Evolutionary conservation across 2,888 invertebrate species (phyloP), one percentile per base, ranked within the genome.

Genomic region (Oscheius myriophilus): DNA sequence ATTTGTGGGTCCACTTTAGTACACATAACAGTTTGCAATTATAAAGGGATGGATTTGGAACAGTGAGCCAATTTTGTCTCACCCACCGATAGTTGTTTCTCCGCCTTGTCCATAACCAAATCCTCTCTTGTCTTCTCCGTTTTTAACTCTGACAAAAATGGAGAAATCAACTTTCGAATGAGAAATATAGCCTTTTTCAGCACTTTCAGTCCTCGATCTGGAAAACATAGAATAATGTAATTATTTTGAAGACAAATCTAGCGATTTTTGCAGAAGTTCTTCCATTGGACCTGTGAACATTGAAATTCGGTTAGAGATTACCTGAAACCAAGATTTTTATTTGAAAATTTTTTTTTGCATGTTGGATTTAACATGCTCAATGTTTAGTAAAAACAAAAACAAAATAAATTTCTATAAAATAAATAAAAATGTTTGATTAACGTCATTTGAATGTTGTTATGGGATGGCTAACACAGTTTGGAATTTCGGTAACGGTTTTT

Each of bases 241-340:
- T n/a, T n/a, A n/a, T 45, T 45, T 45, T 59, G 43, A 55, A 55
- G 7, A 57, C 53, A 61, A 51, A 83, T 84, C 71, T 54, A 83
- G 73, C 52, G 79, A 62, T 49, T 76, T 74, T 62, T 84, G 80
- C 11, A 84, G 65, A 9, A 82, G 23, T 16, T 75, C 73, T 51
- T 85, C 81, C 42, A 83, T 51, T 1, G 84, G 83, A 2, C 84
- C 84, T 0, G 81, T 74, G 14, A 82, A 59, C 41, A 84, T 62
- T 18, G 76, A 69, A 7, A 84, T 74, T 49, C 83, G 59, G 58
- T 81, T 78, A 1, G 78, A 72, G 21, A 79, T 76, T 21, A 84
- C 71, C 23, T 75, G 51, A 52, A 64, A 53, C 11, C 16, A 41
- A 51, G 25, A n/a, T n/a, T n/a, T n/a, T n/a, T n/a, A n/a, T n/a